These are phyloP conservation scores for Rhizoglyphus robini DNA, from an alignment of 1,140 invertebrate species.

Conservation along the genomic window DNA sequence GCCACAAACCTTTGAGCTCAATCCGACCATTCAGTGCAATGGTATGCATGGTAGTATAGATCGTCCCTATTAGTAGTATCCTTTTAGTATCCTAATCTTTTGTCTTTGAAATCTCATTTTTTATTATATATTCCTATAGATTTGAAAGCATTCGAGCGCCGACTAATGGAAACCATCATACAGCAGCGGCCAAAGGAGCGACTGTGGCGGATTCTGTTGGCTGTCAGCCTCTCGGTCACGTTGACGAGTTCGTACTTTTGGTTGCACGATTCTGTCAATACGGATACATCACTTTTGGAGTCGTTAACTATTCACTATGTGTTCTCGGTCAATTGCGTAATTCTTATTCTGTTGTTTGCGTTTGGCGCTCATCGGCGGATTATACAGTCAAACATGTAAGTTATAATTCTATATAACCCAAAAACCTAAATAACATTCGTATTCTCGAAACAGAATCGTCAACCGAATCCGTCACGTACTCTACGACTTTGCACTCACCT, in stretches of 20 bases:
- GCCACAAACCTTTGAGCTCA: neutral
- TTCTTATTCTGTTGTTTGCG: conserved; percentile 62
- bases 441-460: conserved; percentile 45
- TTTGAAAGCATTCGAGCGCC: conserved; percentile 87
- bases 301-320: conserved; percentile 89
- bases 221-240: conserved; percentile 68
- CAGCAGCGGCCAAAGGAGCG: conserved; percentile 77
- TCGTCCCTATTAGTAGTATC: too few species aligned
- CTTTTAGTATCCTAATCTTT: too few species aligned
- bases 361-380: conserved; percentile 86
- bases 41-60: conserved; percentile 2
- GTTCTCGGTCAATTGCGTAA: conserved; percentile 76
- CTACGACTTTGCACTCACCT: conserved; percentile 92
- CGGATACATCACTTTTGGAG: conserved; percentile 73
- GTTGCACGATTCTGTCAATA: conserved; percentile 31
- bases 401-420: neutral
- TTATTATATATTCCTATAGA: conserved; percentile 43
- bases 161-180: conserved; percentile 88
- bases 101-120: too few species aligned
- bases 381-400: conserved; percentile 73
- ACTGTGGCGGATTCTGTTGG: conserved; percentile 79
- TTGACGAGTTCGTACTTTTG: conserved; percentile 84
- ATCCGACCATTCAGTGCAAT: conserved; percentile 16
- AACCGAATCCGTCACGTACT: conserved; percentile 72
- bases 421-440: neutral